Evolutionary conservation across 2,888 invertebrate genomes (phyloP).

Genomic region (Sinelater perroti): DNA sequence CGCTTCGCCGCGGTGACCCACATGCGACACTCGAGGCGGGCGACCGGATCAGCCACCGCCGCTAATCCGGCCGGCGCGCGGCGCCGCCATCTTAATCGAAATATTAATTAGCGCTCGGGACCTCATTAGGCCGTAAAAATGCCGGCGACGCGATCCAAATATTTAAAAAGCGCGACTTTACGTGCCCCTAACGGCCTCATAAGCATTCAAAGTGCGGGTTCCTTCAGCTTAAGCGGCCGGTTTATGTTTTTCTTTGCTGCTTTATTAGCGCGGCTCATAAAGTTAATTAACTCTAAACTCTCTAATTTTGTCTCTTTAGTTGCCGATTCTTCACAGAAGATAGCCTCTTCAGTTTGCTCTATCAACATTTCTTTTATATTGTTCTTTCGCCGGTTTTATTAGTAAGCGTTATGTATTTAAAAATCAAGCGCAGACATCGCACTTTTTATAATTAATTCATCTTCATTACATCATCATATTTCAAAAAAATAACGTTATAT

Average conservation of each 20-base stretch:
- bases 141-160: constrained; percentile 14
- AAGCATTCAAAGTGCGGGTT: constrained; percentile 24
- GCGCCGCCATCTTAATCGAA: constrained; percentile 12
- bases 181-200: constrained; percentile 16
- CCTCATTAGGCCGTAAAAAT: constrained; percentile 11
- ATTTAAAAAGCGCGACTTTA: constrained; percentile 29
- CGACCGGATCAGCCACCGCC: neutral
- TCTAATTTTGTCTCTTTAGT: no score
- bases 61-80: neutral
- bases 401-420: no score
- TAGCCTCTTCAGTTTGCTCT: no score
- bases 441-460: no score
- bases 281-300: constrained; percentile 26
- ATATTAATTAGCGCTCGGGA: constrained; percentile 5
- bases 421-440: no score
- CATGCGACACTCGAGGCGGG: constrained; percentile 7
- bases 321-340: no score
- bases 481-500: no score
- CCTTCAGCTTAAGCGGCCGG: constrained; percentile 18
- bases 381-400: no score
- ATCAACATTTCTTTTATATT: no score
- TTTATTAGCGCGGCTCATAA: constrained; percentile 16
- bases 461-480: no score
- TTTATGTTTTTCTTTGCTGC: constrained; percentile 14
- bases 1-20: constrained; percentile 7